Base-by-base conservation (phyloP, 2,888 invertebrate genomes). In the Acanthococcus lagerstroemiae region DNA sequence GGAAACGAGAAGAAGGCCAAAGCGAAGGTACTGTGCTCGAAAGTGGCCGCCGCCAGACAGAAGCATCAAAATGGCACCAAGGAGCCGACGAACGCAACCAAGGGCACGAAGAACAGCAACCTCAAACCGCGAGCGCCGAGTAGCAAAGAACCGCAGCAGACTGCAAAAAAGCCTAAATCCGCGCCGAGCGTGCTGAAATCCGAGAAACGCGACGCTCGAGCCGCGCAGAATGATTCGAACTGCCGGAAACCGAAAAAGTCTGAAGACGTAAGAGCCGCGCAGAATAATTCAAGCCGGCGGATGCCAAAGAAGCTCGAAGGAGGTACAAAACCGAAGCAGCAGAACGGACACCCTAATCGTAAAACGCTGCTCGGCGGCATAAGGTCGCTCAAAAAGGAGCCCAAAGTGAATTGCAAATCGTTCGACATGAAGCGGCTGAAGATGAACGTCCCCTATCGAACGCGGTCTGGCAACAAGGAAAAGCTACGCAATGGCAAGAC, bases 401-500 rank as follows among this genome's bases (percentile, higher is more conserved):
- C 21, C 1, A 50, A 52, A 61, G 1, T 37, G 19, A 58, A 48
- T 15, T 44, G 26, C 2, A 63, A 17, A 24, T 24, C 26, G 9
- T 21, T 30, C n/a, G 54, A 63, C 2, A 12, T 25, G 30, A 15
- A 19, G 12, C 21, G 48, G 9, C 27, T 55, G 55, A 65, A 46
- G 25, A 54, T 25, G 19, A 65, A 55, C 27, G 45, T 27, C 5
- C 21, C 55, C 6, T 44, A 27, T 46, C 25, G 54, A 17, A 55
- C 55, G 2, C 30, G 65, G 55, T 63, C 63, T n/a, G 50, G 27
- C 30, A 54, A 19, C 5, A 63, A 54, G 25, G 61, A 21, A 19
- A 54, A 27, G 30, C 63, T 63, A 19, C 27, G 63, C 15, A 63
- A 63, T 24, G 63, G 63, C 37, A 63, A 63, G 30, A 52, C 52